These are phyloP conservation scores for Zeugodacus cucurbitae DNA, from an alignment of 1,140 invertebrate genomes.

Conservation along the genomic window DNA sequence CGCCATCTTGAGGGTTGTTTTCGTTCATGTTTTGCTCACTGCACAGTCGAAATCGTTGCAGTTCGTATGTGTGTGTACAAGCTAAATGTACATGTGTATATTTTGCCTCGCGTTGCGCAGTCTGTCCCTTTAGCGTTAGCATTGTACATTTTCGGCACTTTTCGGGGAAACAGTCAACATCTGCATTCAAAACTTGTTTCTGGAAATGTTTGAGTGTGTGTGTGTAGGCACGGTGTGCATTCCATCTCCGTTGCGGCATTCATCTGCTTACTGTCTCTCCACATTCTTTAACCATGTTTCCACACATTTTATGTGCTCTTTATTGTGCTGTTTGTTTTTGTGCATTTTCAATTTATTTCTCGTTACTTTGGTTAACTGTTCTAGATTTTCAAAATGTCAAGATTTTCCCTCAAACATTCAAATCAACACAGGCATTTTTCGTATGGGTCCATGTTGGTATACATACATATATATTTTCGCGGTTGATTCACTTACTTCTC, in stretches of 20 bases:
- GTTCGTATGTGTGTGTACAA: neutral
- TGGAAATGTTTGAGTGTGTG: neutral
- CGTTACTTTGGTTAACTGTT: neutral
- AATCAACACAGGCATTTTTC: too few species aligned
- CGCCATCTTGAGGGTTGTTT: conserved; percentile 48
- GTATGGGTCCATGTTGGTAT: neutral
- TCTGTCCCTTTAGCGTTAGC: neutral
- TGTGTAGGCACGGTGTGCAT: neutral
- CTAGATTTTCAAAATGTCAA: neutral
- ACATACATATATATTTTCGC: neutral
- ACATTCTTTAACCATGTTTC: neutral
- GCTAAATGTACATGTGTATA: too few species aligned
- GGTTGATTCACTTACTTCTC: too few species aligned
- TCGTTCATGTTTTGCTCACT: conserved; percentile 39
- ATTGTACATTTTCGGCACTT: neutral
- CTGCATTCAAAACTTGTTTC: neutral
- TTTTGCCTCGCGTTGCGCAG: neutral
- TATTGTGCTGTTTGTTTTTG: neutral
- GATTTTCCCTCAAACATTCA: neutral
- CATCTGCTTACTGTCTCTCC: neutral
- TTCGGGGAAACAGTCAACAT: neutral
- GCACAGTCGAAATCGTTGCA: neutral
- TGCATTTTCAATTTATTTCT: conserved; percentile 10
- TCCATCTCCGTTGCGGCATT: neutral
- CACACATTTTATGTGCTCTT: neutral